Percentiles rank a stretch among this genome's conserved stretches.
These are phyloP conservation scores for Pseudocheirus occidentalis DNA, from an alignment of 2,797 vertebrate species.

Conservation along the genomic window DNA sequence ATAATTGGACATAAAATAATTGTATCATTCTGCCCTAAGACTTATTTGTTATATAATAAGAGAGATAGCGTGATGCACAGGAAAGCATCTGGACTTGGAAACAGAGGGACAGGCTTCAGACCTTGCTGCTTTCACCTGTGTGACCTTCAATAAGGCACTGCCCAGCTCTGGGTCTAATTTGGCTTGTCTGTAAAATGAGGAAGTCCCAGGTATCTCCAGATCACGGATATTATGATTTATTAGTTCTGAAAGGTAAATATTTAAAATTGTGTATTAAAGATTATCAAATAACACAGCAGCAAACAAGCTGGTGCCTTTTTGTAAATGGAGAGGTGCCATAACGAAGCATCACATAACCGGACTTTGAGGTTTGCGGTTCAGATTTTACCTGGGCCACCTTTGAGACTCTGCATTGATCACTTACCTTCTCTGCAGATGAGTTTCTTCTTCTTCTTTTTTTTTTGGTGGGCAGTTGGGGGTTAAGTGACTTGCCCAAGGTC, in stretches of 20 bases:
- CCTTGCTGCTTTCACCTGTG: background rate
- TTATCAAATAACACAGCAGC: background rate
- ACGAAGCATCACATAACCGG: accelerated
- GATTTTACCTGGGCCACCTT: background rate
- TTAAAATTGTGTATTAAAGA: background rate
- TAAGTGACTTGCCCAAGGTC: too few species aligned
- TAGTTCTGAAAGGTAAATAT: background rate
- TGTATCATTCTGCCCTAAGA: background rate
- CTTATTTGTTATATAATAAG: background rate
- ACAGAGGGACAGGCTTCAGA: too few species aligned
- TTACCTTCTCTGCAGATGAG: background rate
- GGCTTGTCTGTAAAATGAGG: background rate
- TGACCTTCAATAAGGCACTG: background rate
- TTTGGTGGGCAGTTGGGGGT: too few species aligned
- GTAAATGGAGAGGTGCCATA: background rate
- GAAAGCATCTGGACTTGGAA: background rate
- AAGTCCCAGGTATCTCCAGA: background rate
- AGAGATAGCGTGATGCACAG: background rate
- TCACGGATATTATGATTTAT: background rate
- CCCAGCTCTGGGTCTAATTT: background rate
- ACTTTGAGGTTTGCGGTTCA: background rate
- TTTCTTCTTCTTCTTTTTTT: too few species aligned
- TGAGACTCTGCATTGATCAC: background rate
- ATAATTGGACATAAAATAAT: background rate
- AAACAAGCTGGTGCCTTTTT: background rate